Base-by-base conservation (phyloP, 2,113 vertebrate genomes). In the Promerops cafer region DNA sequence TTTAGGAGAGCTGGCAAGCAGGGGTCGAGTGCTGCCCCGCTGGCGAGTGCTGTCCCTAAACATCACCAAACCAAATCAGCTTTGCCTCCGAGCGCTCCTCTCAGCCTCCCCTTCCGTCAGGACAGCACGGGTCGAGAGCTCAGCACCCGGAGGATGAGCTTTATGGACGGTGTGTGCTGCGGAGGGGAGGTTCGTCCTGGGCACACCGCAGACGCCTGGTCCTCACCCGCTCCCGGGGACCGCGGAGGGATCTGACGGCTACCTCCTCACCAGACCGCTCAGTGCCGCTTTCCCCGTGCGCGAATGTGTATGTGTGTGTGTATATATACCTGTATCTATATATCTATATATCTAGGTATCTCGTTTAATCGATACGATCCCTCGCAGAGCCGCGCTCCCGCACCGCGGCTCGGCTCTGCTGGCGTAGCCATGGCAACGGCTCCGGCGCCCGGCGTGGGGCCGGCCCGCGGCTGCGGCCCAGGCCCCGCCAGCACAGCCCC, bases 401-500 rank as follows among this genome's bases (percentile, higher is more conserved):
- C 93, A 95, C 90, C 75, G 94, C 87, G 74, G 78, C 96, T 98
- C 90, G 93, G 95, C 97, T 97, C 97, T 95, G 96, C 90, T 93
- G 81, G 77, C 24, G 97, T 98, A 96, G 91, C 98, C 98, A 98
- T 98, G 93, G 97, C 97, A 98, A 98, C 98, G 44, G 90, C 93
- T 95, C 89, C 77, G 37, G 93, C 94, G 92, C 91, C 91, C 92
- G 94, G 94, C 92, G 65, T 94, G 90, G 87, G 97, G 94, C 88
- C 82, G 60, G 78, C 89, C 42, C 15, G 7, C 10, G 13, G 65
- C 33, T 15, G 6, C 7, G 20, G 60, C 66, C 75, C 39, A 1
- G 11, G 11, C 24, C 10, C 57, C 47, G 37, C 16, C 12, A 16
- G 15, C 19, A 21, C 35, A 2, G 27, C 52, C 9, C 16, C 21